Conservation (phyloP, 2,888 invertebrate species). For the Mechanitis mazaeus region DNA sequence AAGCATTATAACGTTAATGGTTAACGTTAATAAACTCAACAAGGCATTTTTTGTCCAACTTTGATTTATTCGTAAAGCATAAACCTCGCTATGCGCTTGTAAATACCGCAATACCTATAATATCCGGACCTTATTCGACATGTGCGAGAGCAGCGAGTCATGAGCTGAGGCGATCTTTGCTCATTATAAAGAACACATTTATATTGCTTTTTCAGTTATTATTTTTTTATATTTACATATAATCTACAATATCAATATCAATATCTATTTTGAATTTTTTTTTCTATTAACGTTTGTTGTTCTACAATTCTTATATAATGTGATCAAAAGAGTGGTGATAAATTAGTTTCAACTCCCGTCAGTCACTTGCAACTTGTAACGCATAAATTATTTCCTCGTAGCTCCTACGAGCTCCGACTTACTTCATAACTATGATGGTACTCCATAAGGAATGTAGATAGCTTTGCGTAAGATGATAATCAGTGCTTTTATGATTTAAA, state of each 20-base stretch:
- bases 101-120: slow-evolving; percentile 34
- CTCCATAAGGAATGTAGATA: slow-evolving; percentile 10
- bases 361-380: slow-evolving; percentile 17
- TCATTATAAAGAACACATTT: neutral
- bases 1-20: no score
- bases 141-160: slow-evolving; percentile 4
- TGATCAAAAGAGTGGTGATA: no score
- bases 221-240: no score
- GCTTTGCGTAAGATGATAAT: slow-evolving; percentile 3
- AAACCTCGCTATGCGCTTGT: slow-evolving; percentile 41
- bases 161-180: neutral
- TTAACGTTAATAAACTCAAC: no score
- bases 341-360: no score
- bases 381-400: slow-evolving; percentile 38
- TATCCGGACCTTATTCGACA: slow-evolving; percentile 28
- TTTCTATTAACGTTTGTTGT: no score
- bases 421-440: slow-evolving; percentile 37
- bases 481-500: neutral
- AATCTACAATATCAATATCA: no score
- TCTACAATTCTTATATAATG: no score
- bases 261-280: no score
- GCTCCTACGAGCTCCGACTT: slow-evolving; percentile 37
- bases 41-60: no score
- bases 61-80: no score
- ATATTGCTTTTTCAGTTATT: neutral